These are phyloP conservation scores for Cyphomyrus discorhynchus DNA, from an alignment of 2,113 vertebrate genomes.

Conservation along the genomic window DNA sequence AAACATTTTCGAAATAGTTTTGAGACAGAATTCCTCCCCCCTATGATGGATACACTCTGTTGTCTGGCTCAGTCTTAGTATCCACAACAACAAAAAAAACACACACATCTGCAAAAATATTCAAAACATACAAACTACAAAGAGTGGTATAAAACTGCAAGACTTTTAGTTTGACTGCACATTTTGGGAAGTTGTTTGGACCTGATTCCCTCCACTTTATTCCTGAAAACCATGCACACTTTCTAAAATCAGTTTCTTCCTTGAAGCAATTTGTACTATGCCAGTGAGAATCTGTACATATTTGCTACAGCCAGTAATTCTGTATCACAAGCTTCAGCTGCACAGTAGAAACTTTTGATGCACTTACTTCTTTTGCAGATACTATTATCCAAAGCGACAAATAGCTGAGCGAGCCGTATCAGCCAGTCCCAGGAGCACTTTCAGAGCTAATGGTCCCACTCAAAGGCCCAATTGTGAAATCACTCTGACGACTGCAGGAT, in stretches of 20 bases:
- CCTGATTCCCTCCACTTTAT: neutral
- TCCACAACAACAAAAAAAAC: neutral
- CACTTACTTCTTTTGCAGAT: neutral
- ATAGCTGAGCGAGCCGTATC: neutral
- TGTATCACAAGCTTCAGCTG: neutral
- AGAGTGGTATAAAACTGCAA: neutral
- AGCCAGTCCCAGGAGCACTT: neutral
- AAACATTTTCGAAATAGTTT: neutral
- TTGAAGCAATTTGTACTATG: neutral
- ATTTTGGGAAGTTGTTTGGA: neutral
- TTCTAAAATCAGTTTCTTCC: neutral
- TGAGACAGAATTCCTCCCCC: neutral
- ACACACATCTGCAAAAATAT: neutral
- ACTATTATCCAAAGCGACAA: neutral
- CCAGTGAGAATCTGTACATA: neutral
- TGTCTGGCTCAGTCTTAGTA: neutral
- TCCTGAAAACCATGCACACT: neutral
- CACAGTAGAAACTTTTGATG: neutral
- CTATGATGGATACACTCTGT: neutral
- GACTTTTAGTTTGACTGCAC: neutral
- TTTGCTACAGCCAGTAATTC: neutral
- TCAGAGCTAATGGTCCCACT: neutral
- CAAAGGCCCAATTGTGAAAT: neutral
- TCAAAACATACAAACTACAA: neutral
- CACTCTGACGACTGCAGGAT: neutral